Conservation (phyloP, 2,888 invertebrate species). For the Stenodema calcarata region DNA sequence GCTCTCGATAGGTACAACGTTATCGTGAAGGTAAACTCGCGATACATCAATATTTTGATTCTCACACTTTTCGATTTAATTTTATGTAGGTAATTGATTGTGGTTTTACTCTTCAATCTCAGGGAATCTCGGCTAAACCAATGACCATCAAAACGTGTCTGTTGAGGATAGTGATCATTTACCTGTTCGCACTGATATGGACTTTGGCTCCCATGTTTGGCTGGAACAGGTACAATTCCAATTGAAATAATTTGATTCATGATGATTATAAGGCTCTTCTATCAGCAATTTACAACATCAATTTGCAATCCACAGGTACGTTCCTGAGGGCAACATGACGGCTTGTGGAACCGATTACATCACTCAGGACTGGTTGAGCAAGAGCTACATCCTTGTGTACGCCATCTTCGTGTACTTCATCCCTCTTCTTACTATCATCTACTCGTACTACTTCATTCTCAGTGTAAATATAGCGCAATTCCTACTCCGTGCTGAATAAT, state of each 20-base stretch:
- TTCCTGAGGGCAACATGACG: constrained; percentile 93
- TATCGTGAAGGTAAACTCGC: constrained; percentile 81
- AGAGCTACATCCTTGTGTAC: constrained; percentile 81
- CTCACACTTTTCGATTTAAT: no score
- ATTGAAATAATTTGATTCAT: neutral
- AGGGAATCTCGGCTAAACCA: constrained; percentile 81
- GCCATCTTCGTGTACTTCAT: constrained; percentile 78
- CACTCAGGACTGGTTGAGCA: constrained; percentile 75
- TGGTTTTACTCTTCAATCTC: constrained; percentile 9
- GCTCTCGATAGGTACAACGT: constrained; percentile 93
- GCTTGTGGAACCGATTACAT: constrained; percentile 91
- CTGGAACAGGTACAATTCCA: constrained; percentile 77
- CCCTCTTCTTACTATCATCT: constrained; percentile 80
- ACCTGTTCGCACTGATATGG: constrained; percentile 80
- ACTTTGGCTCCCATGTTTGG: constrained; percentile 85
- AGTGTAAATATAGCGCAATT: constrained; percentile 63
- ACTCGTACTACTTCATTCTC: constrained; percentile 88
- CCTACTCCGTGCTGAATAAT: neutral
- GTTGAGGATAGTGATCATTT: constrained; percentile 78
- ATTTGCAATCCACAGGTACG: constrained; percentile 68
- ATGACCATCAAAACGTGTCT: constrained; percentile 82
- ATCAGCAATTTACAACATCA: neutral
- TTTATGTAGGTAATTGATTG: no score
- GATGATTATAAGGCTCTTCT: neutral
- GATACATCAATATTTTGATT: no score